Evolutionary conservation across 2,888 invertebrate species (phyloP).

Genomic region (Lathronympha strigana): DNA sequence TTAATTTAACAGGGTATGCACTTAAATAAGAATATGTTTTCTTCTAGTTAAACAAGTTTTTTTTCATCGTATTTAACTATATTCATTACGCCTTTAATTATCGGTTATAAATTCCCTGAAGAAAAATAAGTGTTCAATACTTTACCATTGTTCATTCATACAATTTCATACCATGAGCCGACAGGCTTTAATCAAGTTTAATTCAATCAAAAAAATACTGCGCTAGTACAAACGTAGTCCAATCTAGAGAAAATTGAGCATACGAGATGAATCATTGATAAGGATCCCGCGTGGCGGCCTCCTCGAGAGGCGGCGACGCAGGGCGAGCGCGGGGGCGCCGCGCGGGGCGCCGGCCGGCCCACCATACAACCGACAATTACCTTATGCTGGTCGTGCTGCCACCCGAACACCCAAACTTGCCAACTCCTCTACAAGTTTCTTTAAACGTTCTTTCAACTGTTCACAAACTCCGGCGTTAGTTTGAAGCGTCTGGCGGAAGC

Average conservation of each 20-base stretch:
- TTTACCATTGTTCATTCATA: conserved; percentile 21
- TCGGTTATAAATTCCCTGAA: neutral
- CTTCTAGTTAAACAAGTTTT: neutral
- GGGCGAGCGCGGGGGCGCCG: conserved; percentile 46
- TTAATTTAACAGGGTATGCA: too few relatives aligned
- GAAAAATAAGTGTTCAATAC: neutral
- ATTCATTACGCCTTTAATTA: neutral
- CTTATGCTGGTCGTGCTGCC: conserved; percentile 42
- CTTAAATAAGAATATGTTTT: too few relatives aligned
- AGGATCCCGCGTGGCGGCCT: conserved; percentile 60
- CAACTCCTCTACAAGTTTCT: conserved; percentile 66
- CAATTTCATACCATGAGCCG: conserved; percentile 7
- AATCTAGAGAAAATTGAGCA: conserved; percentile 54
- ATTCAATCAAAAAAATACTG: conserved; percentile 22
- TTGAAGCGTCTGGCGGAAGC: conserved; percentile 73
- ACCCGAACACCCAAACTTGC: conserved; percentile 63
- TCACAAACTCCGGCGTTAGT: conserved; percentile 65
- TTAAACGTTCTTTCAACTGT: conserved; percentile 57
- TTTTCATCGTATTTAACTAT: neutral
- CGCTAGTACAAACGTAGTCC: conserved; percentile 26
- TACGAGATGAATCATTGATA: conserved; percentile 61
- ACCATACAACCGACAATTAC: conserved; percentile 34
- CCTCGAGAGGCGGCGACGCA: conserved; percentile 54
- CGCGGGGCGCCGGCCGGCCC: conserved; percentile 50
- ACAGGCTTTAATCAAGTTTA: conserved; percentile 22